Percentiles rank a stretch among this genome's conserved stretches.
These are phyloP conservation scores for Actenoides hombroni DNA, from an alignment of 2,113 vertebrate genomes.

Conservation along the genomic window DNA sequence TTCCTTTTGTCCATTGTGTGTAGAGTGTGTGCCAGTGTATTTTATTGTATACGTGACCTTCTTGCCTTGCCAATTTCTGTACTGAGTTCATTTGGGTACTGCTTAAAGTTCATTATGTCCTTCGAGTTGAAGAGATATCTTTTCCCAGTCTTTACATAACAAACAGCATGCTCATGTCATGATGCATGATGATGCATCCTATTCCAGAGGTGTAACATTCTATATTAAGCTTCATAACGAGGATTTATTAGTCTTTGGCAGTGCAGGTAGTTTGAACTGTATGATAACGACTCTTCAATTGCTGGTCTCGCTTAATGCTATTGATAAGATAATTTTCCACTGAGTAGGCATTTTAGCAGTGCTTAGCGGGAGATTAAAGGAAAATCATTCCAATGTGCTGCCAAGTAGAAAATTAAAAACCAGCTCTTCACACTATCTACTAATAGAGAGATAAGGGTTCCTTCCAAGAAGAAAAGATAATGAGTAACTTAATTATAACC, in stretches of 20 bases:
- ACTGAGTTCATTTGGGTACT: neutral
- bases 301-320: constrained; percentile 22
- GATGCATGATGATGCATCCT: neutral
- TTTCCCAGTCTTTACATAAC: neutral
- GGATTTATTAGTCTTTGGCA: neutral
- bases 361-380: constrained; percentile 34
- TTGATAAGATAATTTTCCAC: constrained; percentile 60
- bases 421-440: neutral
- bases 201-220: neutral
- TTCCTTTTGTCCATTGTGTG: neutral
- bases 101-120: neutral
- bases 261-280: neutral
- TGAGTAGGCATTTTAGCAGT: constrained; percentile 27
- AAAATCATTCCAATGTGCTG: constrained; percentile 43
- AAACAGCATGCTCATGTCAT: neutral
- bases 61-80: neutral
- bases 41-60: neutral
- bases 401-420: constrained; percentile 52
- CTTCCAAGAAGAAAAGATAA: neutral
- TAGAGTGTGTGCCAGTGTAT: neutral
- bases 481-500: neutral
- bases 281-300: neutral
- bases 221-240: neutral
- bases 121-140: neutral
- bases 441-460: neutral